Base-by-base conservation (phyloP, 2,797 vertebrate species). In the Cossypha polioptera region DNA sequence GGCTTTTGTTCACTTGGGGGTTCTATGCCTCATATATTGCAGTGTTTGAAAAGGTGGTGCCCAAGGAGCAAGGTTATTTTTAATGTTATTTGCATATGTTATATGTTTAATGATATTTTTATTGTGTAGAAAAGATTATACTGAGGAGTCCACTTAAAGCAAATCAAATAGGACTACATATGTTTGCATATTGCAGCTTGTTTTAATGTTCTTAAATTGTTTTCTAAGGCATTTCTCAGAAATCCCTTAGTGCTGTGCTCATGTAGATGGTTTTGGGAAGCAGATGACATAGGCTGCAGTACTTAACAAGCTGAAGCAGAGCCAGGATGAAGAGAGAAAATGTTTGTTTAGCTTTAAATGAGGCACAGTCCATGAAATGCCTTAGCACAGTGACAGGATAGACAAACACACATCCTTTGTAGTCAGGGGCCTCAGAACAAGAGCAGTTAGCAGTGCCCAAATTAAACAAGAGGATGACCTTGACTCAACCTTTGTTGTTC, bases 311-410 rank as follows among this genome's bases (percentile, higher is more conserved):
- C 68, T 92, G 93, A 95, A 93, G 53, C 21, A 47, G 81, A 78
- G 92, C 94, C 96, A 97, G 92, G 62, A 55, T 92, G 53, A 66
- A 95, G 94, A 95, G 95, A 96, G 94, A 96, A 93, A 84, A 62
- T 78, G 69, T 96, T 97, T 96, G 78, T 95, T 96, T 95, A 82
- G 88, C 90, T 80, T 94, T 78, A 95, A 96, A 90, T 83, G 91
- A 86, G 74, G 43, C 80, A 13, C 45, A 77, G 75, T 55, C 71
- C 69, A 36, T 50, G 33, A 71, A 92, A 85, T 67, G 54, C 82
- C 63, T 71, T 42, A 53, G 3, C 47, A 33, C 53, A n/a, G 38
- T 53, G 89, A 73, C 40, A 74, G 65, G 71, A 43, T 10, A 53
- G 83, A 51, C 58, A 68, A 62, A 81, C 40, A 51, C 3, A 16